Percentiles rank a stretch among this genome's conserved stretches.
Conservation (phyloP, 2,888 invertebrate genomes). For the Chalcis sispes region DNA sequence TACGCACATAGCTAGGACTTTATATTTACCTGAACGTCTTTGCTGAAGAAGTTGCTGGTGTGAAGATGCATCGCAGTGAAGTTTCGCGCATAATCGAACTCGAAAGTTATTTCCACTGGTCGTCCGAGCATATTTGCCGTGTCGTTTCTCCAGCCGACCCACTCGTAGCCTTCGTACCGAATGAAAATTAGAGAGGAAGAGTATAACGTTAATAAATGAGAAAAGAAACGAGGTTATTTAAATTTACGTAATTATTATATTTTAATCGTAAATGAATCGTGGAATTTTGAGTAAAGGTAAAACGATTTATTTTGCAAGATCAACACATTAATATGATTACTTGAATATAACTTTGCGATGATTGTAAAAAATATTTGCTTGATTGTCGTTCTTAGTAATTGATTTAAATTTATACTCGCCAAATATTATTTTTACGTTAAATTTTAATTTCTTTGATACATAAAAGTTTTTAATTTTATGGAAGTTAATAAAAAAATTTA, state of each 20-base stretch:
- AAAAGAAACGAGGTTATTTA: constrained; percentile 19
- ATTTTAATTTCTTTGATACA: too few species aligned
- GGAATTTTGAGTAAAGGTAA: too few species aligned
- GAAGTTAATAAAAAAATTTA: too few species aligned
- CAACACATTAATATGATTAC: too few species aligned
- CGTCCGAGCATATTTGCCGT: constrained; percentile 80
- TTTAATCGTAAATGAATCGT: too few species aligned
- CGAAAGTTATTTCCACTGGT: constrained; percentile 86
- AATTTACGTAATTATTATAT: constrained; percentile 14
- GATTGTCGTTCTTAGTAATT: too few species aligned
- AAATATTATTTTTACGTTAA: too few species aligned
- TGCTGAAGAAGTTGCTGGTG: constrained; percentile 86
- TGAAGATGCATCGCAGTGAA: constrained; percentile 86
- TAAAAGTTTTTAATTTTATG: too few species aligned
- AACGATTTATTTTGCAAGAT: too few species aligned
- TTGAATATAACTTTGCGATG: too few species aligned
- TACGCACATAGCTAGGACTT: constrained; percentile 21
- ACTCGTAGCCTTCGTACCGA: constrained; percentile 81
- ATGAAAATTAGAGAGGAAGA: not conserved
- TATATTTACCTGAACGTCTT: constrained; percentile 83
- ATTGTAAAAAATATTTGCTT: too few species aligned
- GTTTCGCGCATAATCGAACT: constrained; percentile 87
- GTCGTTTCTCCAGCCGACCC: constrained; percentile 90
- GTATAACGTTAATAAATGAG: not conserved
- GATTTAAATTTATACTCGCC: too few species aligned